Percentiles rank a stretch among this genome's conserved stretches.
Conservation (phyloP, 2,113 vertebrate genomes). For the Mesitornis unicolor region DNA sequence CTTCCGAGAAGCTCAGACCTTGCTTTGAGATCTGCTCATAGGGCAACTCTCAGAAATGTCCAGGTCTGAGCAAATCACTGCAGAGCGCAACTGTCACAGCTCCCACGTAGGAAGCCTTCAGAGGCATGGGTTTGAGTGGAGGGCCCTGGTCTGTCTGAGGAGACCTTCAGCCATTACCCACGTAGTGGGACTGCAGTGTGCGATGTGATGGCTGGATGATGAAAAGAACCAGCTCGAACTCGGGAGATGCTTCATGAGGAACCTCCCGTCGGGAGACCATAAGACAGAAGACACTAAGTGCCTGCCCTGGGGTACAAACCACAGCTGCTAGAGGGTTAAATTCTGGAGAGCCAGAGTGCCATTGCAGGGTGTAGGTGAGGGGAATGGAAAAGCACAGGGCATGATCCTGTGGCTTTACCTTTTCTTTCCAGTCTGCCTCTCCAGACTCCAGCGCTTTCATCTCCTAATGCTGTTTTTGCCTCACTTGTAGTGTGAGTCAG, state of each 20-base stretch:
- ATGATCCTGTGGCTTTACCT: neutral
- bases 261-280: neutral
- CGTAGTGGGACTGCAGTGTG: rapidly evolving
- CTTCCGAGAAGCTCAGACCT: neutral
- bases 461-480: neutral
- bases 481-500: neutral
- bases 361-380: neutral
- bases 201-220: rapidly evolving
- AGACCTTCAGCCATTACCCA: neutral
- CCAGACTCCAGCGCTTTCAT: neutral
- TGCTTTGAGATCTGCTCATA: neutral
- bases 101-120: neutral
- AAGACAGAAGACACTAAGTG: neutral
- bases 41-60: neutral
- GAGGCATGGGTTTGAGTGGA: neutral
- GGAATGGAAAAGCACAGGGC: neutral
- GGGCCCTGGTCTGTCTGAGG: neutral
- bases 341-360: neutral
- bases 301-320: neutral
- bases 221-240: neutral
- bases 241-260: neutral
- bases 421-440: neutral
- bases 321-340: neutral
- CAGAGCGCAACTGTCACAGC: neutral
- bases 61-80: neutral